A percentile compares a stretch with the other conserved stretches of the same genome.
Evolutionary conservation across 2,888 invertebrate species (phyloP).

Genomic region (Seladonia tumulorum): DNA sequence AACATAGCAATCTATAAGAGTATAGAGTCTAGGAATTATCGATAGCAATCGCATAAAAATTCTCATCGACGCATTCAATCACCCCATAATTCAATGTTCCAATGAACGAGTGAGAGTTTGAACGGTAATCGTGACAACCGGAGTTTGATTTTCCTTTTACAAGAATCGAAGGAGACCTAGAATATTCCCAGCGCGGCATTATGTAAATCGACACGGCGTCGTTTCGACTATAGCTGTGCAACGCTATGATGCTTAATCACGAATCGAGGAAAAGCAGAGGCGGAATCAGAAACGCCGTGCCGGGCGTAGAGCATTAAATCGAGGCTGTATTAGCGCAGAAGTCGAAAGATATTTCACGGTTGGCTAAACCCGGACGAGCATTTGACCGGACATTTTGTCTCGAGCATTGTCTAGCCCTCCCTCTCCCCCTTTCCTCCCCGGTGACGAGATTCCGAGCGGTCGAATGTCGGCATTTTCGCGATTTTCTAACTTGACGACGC

Average conservation of each 20-base stretch:
- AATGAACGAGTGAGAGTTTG: not conserved
- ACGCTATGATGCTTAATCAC: not conserved
- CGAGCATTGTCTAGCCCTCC: constrained; percentile 46
- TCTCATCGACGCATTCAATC: too few relatives aligned
- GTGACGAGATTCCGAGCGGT: constrained; percentile 64
- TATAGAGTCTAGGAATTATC: too few relatives aligned
- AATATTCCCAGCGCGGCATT: not conserved
- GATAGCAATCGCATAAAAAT: too few relatives aligned
- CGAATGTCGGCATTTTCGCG: constrained; percentile 70
- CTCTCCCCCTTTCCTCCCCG: not conserved
- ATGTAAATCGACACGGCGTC: not conserved
- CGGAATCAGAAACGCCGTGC: not conserved
- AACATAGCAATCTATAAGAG: too few relatives aligned
- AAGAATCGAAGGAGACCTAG: not conserved
- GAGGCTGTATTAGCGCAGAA: constrained; percentile 3
- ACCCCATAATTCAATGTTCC: not conserved
- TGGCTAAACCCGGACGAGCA: constrained; percentile 26
- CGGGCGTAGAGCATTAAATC: not conserved
- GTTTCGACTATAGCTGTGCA: not conserved
- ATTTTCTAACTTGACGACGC: constrained; percentile 74
- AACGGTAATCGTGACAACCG: not conserved
- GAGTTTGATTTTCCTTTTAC: not conserved
- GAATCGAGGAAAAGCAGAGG: constrained; percentile 7
- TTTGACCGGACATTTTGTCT: constrained; percentile 37
- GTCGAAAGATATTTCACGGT: constrained; percentile 35